These are phyloP conservation scores for Stylophora pistillata DNA, from an alignment of 64 coral and sea anemone species.

Conservation along the genomic window DNA sequence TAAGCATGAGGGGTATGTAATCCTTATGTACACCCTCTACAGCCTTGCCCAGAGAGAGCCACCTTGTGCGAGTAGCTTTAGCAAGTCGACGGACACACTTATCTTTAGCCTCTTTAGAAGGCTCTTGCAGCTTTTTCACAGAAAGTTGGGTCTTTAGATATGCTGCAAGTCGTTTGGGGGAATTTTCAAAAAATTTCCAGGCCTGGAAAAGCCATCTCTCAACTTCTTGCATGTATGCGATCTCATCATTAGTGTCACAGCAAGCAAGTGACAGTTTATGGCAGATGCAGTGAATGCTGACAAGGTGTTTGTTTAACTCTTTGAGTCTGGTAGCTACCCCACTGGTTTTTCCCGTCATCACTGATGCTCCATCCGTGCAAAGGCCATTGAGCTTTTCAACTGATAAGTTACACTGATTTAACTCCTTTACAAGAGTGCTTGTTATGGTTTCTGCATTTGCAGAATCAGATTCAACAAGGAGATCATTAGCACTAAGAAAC, in stretches of 20 bases:
- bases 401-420: constrained; percentile 11
- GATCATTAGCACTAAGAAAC: constrained; percentile 38
- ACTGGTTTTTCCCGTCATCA: constrained; percentile 54
- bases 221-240: constrained; percentile 14
- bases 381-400: constrained; percentile 8
- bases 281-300: constrained; percentile 32
- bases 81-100: constrained; percentile 27
- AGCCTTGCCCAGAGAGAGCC: constrained; percentile 47
- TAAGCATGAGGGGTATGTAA: constrained; percentile 30
- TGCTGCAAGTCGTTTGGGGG: neutral
- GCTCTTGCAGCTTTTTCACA: constrained; percentile 25
- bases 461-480: constrained; percentile 35
- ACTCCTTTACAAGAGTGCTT: neutral
- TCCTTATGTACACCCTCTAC: constrained; percentile 43
- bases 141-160: neutral
- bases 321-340: constrained; percentile 36
- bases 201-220: constrained; percentile 33
- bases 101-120: constrained; percentile 23
- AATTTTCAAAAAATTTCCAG: constrained; percentile 57
- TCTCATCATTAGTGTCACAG: constrained; percentile 1
- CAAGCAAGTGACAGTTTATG: constrained; percentile 26
- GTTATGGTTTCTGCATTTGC: constrained; percentile 38
- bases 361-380: constrained; percentile 50
- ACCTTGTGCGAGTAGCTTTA: constrained; percentile 29
- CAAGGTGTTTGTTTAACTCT: constrained; percentile 31